A percentile compares a stretch with the other conserved stretches of the same genome.
Evolutionary conservation across 2,113 vertebrate species (phyloP).

Genomic region (Neolamprologus fasciatus): DNA sequence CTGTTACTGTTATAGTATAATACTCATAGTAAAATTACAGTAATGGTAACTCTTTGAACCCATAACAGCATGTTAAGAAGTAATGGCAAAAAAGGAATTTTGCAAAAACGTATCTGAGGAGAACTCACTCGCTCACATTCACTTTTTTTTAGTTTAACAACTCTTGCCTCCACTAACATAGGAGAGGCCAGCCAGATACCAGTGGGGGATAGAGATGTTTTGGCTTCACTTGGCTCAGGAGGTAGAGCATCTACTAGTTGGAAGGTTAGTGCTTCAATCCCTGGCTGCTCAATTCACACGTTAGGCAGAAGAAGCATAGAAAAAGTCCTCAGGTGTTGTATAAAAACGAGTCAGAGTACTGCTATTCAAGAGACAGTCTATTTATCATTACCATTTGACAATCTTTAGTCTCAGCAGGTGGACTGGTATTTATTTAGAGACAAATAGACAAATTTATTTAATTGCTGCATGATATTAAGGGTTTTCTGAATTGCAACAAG

Average conservation of each 20-base stretch:
- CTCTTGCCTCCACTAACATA: neutral
- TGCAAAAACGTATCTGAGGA: neutral
- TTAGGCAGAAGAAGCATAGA: neutral
- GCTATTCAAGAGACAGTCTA: neutral
- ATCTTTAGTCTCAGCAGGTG: neutral
- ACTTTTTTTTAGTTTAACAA: neutral
- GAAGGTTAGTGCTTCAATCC: neutral
- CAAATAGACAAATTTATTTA: neutral
- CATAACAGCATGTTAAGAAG: neutral
- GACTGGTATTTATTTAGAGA: neutral
- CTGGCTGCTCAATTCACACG: neutral
- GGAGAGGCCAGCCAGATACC: neutral
- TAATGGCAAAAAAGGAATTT: neutral
- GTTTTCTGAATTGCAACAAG: neutral
- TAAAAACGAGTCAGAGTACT: neutral
- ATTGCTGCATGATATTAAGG: neutral
- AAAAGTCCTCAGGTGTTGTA: neutral
- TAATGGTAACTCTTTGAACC: neutral
- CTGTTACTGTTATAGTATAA: neutral
- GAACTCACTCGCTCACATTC: neutral
- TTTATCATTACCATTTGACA: neutral
- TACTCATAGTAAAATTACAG: neutral
- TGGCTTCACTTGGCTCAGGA: neutral
- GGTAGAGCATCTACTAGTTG: neutral
- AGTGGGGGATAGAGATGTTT: neutral